phyloP scores from a whole-genome alignment of 2,888 invertebrate genomes.

The Acanthosepion esculentum region DNA sequence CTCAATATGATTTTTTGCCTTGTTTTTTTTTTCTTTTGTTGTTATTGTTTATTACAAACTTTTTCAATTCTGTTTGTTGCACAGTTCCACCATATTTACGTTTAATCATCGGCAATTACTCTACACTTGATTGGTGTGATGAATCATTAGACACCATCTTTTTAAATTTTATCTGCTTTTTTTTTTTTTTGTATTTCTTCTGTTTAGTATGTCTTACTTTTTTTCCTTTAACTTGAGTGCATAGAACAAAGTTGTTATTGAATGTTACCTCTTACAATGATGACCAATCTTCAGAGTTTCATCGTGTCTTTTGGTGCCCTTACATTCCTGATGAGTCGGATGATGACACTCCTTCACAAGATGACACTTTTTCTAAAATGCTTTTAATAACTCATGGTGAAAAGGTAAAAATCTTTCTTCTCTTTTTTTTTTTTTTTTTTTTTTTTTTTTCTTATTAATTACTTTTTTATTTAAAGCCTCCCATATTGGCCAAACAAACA shows the following conservation, averaged over 20 bases:
- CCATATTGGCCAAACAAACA: too few relatives aligned
- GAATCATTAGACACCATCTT: too few relatives aligned
- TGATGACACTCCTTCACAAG: conserved; percentile 79
- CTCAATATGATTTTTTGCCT: too few relatives aligned
- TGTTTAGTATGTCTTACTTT: too few relatives aligned
- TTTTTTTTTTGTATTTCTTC: not conserved
- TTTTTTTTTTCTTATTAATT: not conserved
- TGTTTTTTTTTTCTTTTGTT: too few relatives aligned
- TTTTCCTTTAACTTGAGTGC: not conserved
- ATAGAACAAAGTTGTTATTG: conserved; percentile 55
- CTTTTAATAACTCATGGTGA: conserved; percentile 87
- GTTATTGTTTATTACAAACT: too few relatives aligned
- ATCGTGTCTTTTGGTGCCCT: conserved; percentile 93
- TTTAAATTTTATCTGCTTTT: not conserved
- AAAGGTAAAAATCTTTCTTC: conserved; percentile 58
- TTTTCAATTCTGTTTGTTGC: too few relatives aligned
- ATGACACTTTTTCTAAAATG: conserved; percentile 77
- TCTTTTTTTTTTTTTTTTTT: not conserved
- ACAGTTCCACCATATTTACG: too few relatives aligned
- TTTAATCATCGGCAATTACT: too few relatives aligned
- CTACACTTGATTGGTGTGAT: too few relatives aligned
- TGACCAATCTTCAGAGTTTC: conserved; percentile 77
- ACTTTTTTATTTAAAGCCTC: too few relatives aligned
- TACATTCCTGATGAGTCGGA: conserved; percentile 82
- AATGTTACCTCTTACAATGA: conserved; percentile 61